Evolutionary conservation across 2,797 vertebrate genomes (phyloP).

Genomic region (Crypturellus tataupa): DNA sequence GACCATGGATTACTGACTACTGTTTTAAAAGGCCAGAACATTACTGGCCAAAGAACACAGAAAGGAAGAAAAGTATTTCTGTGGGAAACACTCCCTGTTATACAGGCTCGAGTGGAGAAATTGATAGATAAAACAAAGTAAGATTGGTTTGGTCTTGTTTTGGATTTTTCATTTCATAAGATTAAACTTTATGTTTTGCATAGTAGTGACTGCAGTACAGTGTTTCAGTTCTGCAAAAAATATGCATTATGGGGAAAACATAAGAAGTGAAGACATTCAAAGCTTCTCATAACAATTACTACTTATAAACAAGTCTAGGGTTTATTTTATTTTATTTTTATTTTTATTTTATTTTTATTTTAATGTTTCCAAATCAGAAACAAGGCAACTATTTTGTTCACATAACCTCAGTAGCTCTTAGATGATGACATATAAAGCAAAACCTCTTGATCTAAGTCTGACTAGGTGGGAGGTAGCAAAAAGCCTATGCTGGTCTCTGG

Average conservation of each 20-base stretch:
- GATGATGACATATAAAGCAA: background rate
- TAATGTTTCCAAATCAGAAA: background rate
- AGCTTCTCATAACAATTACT: background rate
- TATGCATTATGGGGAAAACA: background rate
- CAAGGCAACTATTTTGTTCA: background rate
- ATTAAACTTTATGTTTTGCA: rapidly evolving
- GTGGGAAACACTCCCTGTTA: conserved; percentile 73
- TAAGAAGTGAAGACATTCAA: background rate
- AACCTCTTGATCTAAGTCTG: background rate
- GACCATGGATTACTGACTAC: conserved; percentile 81
- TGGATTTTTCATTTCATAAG: background rate
- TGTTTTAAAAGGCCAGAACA: conserved; percentile 84
- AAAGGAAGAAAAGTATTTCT: conserved; percentile 81
- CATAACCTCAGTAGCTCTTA: background rate
- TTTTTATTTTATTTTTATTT: background rate
- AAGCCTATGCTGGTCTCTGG: background rate
- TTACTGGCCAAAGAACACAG: conserved; percentile 77
- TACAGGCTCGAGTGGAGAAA: conserved; percentile 78
- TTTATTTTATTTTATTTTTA: background rate
- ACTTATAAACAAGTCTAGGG: background rate
- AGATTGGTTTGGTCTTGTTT: background rate
- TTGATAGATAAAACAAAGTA: conserved; percentile 73
- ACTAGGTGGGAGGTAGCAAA: background rate
- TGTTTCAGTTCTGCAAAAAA: background rate
- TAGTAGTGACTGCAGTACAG: background rate